Evolutionary conservation across 2,113 vertebrate genomes (phyloP), one percentile per base, ranked within the genome.

Genomic region (Planiliza haematocheilus): DNA sequence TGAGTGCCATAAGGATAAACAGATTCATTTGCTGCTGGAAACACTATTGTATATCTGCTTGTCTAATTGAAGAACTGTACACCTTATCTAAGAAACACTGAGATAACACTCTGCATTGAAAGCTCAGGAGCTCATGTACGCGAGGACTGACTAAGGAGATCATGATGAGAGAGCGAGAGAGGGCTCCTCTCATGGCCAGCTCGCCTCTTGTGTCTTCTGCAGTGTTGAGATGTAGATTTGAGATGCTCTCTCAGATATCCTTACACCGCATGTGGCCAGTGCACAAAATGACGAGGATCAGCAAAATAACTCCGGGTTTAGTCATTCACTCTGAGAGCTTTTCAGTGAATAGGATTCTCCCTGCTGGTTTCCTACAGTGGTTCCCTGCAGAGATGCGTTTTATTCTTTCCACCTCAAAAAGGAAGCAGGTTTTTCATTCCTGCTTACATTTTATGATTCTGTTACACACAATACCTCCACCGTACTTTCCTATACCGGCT

Each of bases 381-480:
- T 74, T 56, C 71, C 73, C 60, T 74, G 49, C 79, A 86, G 79
- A 74, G n/a, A 37, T 77, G 63, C 36, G 0, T 61, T 81, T 58
- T 57, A 67, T 69, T 50, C 55, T 49, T 79, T 64, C 39, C 52
- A 43, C 5, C 18, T 30, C 20, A 66, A 11, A 71, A n/a, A 77
- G 9, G 56, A 41, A 18, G 0, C 13, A 60, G 7, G 57, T 52
- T 30, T 78, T 56, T 86, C 43, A 81, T 67, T 58, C 14, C 36
- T 20, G 18, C 20, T 20, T 58, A 46, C 67, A 69, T 64, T 20
- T 51, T 18, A 61, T 34, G 52, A 66, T 30, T 69, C 36, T 14
- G n/a, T n/a, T 16, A 0, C 37, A 41, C 20, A 65, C 30, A 45
- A 17, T 53, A 34, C 37, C 38, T 36, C 13, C 7, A 7, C 42